phyloP scores from a whole-genome alignment of 2,888 invertebrate species.

The Tetragonula carbonaria region DNA sequence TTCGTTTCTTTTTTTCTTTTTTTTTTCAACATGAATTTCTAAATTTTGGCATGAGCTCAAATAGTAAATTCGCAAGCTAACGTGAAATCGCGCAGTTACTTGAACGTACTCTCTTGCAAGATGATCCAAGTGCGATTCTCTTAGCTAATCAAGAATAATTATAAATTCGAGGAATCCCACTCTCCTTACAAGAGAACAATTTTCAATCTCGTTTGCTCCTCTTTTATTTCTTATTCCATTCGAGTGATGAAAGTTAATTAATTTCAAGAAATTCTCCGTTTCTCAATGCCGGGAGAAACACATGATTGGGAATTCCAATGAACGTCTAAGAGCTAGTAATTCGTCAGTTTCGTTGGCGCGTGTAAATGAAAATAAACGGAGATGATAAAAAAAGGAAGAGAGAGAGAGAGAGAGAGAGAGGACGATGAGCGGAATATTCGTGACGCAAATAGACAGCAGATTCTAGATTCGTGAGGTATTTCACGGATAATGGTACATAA shows the following conservation, averaged over 20 bases:
- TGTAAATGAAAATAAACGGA: neutral
- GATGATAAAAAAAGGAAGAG: no score
- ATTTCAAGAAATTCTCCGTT: neutral
- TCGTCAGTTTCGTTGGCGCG: neutral
- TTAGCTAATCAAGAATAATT: neutral
- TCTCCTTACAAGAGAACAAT: neutral
- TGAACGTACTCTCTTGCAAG: neutral
- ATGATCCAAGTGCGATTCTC: neutral
- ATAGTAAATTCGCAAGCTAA: neutral
- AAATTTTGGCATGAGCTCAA: neutral
- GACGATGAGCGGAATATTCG: neutral
- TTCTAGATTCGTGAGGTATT: slow-evolving; percentile 16
- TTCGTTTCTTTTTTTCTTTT: neutral
- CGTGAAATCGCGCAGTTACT: neutral
- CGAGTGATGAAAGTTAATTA: neutral
- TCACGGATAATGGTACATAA: slow-evolving; percentile 26
- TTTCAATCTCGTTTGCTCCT: neutral
- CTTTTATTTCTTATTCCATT: neutral
- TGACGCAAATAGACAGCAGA: slow-evolving; percentile 16
- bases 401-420: neutral
- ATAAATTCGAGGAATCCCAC: neutral
- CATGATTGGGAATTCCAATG: neutral
- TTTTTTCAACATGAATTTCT: no score
- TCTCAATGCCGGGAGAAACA: no score
- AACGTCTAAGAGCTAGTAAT: neutral